Percentiles rank a stretch among this genome's conserved stretches.
Conservation (phyloP, 2,113 vertebrate genomes). For the Halcyon senegalensis region DNA sequence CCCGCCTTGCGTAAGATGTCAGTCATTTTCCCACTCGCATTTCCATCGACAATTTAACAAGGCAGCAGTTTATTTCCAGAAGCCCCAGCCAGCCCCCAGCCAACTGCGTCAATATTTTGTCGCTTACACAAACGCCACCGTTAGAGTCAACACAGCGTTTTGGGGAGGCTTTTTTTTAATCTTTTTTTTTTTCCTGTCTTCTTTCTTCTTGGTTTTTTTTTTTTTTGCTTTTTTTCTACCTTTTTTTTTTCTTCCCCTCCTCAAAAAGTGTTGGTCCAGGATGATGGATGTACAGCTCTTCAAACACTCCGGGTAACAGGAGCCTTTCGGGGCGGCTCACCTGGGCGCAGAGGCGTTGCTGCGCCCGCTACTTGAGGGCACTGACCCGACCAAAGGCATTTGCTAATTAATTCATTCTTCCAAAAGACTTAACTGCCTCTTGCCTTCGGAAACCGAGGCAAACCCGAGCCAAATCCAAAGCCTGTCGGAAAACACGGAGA, state of each 20-base stretch:
- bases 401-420: conserved; percentile 66
- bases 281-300: conserved; percentile 1
- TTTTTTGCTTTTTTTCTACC: too few species aligned
- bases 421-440: conserved; percentile 60
- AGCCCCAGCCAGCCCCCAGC: conserved; percentile 52
- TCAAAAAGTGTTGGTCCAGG: background rate
- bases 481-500: conserved; percentile 3
- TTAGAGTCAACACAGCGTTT: conserved; percentile 39
- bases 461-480: conserved; percentile 34
- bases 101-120: conserved; percentile 76
- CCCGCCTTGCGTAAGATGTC: conserved; percentile 69
- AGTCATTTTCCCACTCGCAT: conserved; percentile 68
- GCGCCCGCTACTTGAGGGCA: background rate
- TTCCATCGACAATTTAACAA: conserved; percentile 70
- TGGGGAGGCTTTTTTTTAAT: background rate
- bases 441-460: conserved; percentile 42
- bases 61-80: conserved; percentile 76
- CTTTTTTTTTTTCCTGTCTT: too few species aligned
- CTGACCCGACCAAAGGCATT: conserved; percentile 63
- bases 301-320: background rate
- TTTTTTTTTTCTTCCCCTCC: background rate
- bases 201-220: background rate
- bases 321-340: background rate
- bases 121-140: conserved; percentile 62
- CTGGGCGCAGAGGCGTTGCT: background rate